These are phyloP conservation scores for Eilema griseolum DNA, from an alignment of 2,888 invertebrate species.

Conservation along the genomic window DNA sequence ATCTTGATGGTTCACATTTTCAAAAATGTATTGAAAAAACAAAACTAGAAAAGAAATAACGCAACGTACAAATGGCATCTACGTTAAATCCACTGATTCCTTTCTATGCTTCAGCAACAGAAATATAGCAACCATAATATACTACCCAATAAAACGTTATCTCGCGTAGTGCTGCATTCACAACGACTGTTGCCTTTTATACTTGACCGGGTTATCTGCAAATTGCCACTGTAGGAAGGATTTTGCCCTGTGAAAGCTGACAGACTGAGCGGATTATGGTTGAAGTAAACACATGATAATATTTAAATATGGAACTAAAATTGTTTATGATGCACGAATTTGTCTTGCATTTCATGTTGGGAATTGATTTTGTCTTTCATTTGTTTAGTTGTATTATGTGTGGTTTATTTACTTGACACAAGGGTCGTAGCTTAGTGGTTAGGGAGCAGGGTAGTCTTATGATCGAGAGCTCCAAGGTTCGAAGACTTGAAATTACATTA, in stretches of 20 bases:
- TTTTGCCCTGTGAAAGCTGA: constrained; percentile 18
- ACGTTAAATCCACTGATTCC: not conserved
- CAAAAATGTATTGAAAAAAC: too few relatives aligned
- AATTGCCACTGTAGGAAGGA: constrained; percentile 18
- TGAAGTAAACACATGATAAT: not conserved
- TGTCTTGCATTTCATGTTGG: not conserved
- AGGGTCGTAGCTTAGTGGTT: too few relatives aligned
- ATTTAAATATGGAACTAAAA: not conserved
- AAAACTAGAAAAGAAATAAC: too few relatives aligned
- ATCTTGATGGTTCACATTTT: too few relatives aligned
- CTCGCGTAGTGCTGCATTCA: constrained; percentile 19
- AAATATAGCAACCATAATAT: not conserved
- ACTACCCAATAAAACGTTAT: constrained; percentile 37
- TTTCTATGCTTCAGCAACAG: not conserved
- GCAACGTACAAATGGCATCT: too few relatives aligned
- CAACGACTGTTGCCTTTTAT: constrained; percentile 23
- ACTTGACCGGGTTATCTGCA: constrained; percentile 26
- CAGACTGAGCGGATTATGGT: not conserved
- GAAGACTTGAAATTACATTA: too few relatives aligned
- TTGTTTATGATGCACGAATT: too few relatives aligned
- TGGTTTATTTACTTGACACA: too few relatives aligned
- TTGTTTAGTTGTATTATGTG: too few relatives aligned
- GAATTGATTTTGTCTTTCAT: too few relatives aligned
- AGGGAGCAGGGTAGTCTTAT: too few relatives aligned
- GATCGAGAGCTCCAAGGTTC: too few relatives aligned